Conservation (phyloP, 2,113 vertebrate species). For the Haemorhous mexicanus region DNA sequence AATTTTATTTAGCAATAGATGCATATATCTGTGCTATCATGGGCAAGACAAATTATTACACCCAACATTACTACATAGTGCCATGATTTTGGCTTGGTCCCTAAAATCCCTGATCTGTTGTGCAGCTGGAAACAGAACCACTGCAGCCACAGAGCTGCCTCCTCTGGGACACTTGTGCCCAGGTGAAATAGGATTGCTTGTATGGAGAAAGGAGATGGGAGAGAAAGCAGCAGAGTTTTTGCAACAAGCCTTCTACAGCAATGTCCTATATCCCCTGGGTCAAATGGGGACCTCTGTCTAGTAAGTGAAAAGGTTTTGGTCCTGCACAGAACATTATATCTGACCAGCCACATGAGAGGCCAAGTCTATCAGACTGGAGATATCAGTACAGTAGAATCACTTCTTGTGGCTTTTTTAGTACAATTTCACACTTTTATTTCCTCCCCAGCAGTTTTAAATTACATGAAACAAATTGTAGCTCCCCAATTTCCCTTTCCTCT, state of each 20-base stretch:
- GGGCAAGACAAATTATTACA: not conserved
- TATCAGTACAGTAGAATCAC: not conserved
- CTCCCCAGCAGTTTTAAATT: not conserved
- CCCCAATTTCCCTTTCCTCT: not conserved
- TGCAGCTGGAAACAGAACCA: not conserved
- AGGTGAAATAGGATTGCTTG: not conserved
- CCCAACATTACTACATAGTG: not conserved
- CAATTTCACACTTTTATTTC: not conserved
- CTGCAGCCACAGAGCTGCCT: not conserved
- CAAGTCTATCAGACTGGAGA: not conserved
- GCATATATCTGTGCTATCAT: not conserved
- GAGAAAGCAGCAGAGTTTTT: not conserved
- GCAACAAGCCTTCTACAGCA: not conserved
- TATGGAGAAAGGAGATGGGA: not conserved
- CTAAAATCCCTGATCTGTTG: not conserved
- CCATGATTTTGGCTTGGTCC: not conserved
- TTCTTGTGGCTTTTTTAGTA: not conserved
- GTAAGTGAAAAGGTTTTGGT: not conserved
- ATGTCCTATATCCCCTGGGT: not conserved
- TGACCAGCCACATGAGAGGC: not conserved
- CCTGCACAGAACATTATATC: accelerated
- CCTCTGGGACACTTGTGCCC: not conserved
- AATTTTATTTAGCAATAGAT: not conserved
- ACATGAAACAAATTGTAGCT: not conserved
- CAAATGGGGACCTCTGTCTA: not conserved